Percentiles rank a stretch among this genome's conserved stretches.
phyloP scores from a whole-genome alignment of 2,888 invertebrate genomes.

The Selenia dentaria region DNA sequence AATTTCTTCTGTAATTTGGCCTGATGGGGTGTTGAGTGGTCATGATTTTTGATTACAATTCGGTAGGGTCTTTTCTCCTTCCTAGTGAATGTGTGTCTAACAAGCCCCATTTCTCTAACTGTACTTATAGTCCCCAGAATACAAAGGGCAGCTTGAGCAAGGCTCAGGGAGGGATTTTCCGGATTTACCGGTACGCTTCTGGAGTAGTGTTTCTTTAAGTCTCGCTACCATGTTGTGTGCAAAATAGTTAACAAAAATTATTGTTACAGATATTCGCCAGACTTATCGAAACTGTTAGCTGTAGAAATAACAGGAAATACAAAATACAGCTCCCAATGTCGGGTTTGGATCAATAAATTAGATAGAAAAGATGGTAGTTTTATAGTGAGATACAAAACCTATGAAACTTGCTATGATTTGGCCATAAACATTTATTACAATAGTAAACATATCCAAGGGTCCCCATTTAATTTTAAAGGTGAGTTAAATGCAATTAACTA shows the following conservation, averaged over 20 bases:
- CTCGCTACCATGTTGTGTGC: not conserved
- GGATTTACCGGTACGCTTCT: not conserved
- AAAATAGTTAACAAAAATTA: not conserved
- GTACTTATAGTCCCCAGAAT: not conserved
- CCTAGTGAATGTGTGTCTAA: no score
- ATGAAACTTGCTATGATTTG: constrained; percentile 89
- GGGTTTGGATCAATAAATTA: constrained; percentile 90
- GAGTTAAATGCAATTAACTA: constrained; percentile 31
- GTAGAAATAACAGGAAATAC: constrained; percentile 85
- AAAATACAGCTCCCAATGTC: constrained; percentile 82
- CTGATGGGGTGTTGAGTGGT: no score
- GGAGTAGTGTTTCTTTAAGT: not conserved
- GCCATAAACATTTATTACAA: constrained; percentile 88
- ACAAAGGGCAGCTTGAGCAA: no score
- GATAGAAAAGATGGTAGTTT: constrained; percentile 93
- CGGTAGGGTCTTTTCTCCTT: no score
- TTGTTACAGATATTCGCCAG: constrained; percentile 80
- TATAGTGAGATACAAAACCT: constrained; percentile 92
- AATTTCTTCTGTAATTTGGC: no score
- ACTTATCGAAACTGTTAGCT: constrained; percentile 72
- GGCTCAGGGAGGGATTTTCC: no score
- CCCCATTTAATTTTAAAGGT: constrained; percentile 88
- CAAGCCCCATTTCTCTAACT: not conserved
- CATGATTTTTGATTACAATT: no score
- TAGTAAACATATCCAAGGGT: constrained; percentile 85